These are phyloP conservation scores for Melikaiella ostensackeni DNA, from an alignment of 2,888 invertebrate genomes.

Conservation along the genomic window DNA sequence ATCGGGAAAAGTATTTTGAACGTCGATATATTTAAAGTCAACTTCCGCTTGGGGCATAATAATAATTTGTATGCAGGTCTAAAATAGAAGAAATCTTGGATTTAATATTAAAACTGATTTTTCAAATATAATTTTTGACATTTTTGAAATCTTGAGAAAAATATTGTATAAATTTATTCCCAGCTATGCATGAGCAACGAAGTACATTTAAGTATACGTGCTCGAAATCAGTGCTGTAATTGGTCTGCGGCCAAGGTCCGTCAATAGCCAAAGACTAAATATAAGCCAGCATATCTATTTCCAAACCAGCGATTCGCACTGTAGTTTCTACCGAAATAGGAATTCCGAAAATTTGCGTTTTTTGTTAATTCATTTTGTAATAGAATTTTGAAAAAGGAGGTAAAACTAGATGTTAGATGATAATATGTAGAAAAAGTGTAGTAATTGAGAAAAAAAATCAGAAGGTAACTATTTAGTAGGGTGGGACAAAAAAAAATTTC, in stretches of 20 bases:
- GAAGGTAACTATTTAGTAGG: not conserved
- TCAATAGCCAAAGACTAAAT: slow-evolving; percentile 40
- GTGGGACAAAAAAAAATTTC: no score
- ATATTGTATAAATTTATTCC: slow-evolving; percentile 19
- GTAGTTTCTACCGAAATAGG: slow-evolving; percentile 33
- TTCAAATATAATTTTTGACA: not conserved
- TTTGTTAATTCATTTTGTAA: not conserved
- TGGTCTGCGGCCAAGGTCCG: slow-evolving; percentile 39
- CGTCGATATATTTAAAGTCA: slow-evolving; percentile 32
- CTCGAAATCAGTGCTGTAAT: slow-evolving; percentile 40
- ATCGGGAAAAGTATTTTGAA: slow-evolving; percentile 32
- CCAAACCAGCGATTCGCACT: slow-evolving; percentile 35
- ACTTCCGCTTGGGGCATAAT: slow-evolving; percentile 19
- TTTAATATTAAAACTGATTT: not conserved
- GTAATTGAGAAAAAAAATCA: not conserved
- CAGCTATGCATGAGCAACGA: slow-evolving; percentile 15
- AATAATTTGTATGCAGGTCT: not conserved
- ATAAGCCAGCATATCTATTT: slow-evolving; percentile 37
- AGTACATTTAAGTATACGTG: slow-evolving; percentile 33
- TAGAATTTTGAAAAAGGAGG: not conserved
- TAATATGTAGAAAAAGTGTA: not conserved
- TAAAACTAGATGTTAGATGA: not conserved
- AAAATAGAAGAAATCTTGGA: not conserved
- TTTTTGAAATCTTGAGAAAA: not conserved
- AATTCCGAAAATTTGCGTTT: not conserved